A percentile compares a stretch with the other conserved stretches of the same genome.
Conservation (phyloP, 30 jellyfish, hydroid and myxozoan genomes). For the Turritopsis rubra region DNA sequence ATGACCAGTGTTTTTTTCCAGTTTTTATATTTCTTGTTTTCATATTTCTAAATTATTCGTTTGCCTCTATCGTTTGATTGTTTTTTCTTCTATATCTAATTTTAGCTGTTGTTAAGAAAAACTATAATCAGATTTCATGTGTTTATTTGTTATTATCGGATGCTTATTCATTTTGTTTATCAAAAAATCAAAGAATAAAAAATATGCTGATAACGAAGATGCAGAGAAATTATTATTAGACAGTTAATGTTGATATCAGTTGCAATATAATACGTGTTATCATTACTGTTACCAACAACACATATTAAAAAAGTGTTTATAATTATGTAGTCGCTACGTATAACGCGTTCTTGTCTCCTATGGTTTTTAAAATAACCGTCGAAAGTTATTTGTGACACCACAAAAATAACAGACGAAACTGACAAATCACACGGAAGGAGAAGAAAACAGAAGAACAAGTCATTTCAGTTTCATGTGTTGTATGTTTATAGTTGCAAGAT, state of each 20-base stretch:
- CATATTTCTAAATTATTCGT: too few relatives aligned
- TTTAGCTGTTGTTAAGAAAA: background rate
- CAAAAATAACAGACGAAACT: background rate
- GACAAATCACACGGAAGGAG: background rate
- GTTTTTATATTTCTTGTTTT: too few relatives aligned
- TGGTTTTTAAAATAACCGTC: background rate
- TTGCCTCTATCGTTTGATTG: too few relatives aligned
- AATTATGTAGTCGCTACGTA: background rate
- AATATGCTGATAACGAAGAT: background rate
- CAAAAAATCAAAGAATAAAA: background rate
- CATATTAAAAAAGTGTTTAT: background rate
- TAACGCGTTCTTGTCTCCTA: background rate
- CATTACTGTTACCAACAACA: background rate
- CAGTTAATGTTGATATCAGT: background rate
- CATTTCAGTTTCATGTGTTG: background rate
- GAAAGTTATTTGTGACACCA: background rate
- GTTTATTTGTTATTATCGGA: too few relatives aligned
- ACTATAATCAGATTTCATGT: too few relatives aligned
- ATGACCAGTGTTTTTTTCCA: too few relatives aligned
- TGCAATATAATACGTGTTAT: background rate
- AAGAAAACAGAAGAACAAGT: too few relatives aligned
- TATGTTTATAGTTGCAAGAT: background rate
- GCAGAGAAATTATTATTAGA: background rate
- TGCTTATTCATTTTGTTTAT: background rate
- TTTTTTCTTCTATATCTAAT: too few relatives aligned